Percentiles rank a stretch among this genome's conserved stretches.
Evolutionary conservation across 2,888 invertebrate species (phyloP).

Genomic region (Penaeus monodon): DNA sequence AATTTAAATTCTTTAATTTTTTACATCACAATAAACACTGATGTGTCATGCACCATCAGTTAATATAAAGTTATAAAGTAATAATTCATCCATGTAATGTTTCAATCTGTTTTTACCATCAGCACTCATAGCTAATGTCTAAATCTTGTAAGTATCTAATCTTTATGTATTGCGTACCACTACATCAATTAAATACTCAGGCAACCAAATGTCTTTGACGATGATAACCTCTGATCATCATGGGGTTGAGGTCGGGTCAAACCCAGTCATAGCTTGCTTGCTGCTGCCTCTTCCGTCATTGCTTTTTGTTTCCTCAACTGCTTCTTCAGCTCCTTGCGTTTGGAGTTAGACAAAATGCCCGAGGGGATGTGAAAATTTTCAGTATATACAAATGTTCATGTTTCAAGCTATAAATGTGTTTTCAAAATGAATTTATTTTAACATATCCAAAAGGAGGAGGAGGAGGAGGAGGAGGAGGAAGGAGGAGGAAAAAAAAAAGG

Average conservation of each 20-base stretch:
- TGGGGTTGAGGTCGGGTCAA: constrained; percentile 30
- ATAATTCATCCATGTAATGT: too few relatives aligned
- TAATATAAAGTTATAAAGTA: too few relatives aligned
- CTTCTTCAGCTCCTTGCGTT: constrained; percentile 67
- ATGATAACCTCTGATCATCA: constrained; percentile 53
- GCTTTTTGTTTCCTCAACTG: constrained; percentile 67
- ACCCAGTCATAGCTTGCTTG: constrained; percentile 26
- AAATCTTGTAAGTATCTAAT: too few relatives aligned
- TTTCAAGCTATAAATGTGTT: neutral
- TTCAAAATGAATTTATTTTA: neutral
- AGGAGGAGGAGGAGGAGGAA: neutral
- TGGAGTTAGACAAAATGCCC: constrained; percentile 67
- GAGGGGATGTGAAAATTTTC: constrained; percentile 14
- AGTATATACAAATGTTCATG: neutral
- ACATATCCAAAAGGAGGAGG: neutral
- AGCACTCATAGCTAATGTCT: too few relatives aligned
- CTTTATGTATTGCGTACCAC: too few relatives aligned
- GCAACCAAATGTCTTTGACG: constrained; percentile 53
- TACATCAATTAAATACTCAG: constrained; percentile 39
- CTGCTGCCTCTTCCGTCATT: constrained; percentile 66
- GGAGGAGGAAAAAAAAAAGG: neutral
- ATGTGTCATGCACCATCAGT: too few relatives aligned
- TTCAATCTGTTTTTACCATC: too few relatives aligned
- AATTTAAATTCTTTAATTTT: too few relatives aligned
- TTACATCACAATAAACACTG: too few relatives aligned